phyloP scores from a whole-genome alignment of 2,888 invertebrate species.

The Pollenia amentaria region DNA sequence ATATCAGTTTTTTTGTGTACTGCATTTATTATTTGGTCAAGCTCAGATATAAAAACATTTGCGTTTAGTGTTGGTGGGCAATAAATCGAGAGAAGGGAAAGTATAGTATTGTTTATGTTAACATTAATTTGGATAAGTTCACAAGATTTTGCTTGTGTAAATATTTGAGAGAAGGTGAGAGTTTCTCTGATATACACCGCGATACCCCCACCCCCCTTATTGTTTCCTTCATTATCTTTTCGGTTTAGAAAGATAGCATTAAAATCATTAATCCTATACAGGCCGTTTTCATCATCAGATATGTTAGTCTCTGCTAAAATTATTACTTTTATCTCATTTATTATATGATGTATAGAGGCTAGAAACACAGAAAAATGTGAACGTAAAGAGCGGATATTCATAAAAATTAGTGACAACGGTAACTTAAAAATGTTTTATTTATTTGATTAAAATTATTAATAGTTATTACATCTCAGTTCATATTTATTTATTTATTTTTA shows the following conservation, averaged over 20 bases:
- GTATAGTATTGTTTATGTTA: neutral
- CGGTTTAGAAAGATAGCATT: constrained; percentile 3
- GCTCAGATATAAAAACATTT: neutral
- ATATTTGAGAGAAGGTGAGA: neutral
- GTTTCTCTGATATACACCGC: neutral
- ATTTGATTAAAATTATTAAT: too few relatives aligned
- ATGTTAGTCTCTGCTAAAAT: neutral
- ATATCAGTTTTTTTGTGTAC: too few relatives aligned
- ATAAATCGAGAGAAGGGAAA: constrained; percentile 4
- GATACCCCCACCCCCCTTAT: neutral
- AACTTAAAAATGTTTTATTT: too few relatives aligned
- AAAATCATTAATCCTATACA: constrained; percentile 3
- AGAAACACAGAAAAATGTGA: neutral
- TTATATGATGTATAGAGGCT: neutral
- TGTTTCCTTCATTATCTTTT: neutral
- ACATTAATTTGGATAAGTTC: neutral
- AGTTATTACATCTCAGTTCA: neutral
- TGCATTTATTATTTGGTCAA: neutral
- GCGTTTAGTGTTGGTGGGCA: neutral
- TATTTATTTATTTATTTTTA: neutral
- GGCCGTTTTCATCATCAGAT: constrained; percentile 1
- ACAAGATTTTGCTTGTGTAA: neutral
- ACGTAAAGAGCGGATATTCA: too few relatives aligned
- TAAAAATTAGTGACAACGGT: too few relatives aligned
- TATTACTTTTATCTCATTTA: neutral